Base-by-base conservation (phyloP, 2,113 vertebrate species). In the Aphyosemion australe region DNA sequence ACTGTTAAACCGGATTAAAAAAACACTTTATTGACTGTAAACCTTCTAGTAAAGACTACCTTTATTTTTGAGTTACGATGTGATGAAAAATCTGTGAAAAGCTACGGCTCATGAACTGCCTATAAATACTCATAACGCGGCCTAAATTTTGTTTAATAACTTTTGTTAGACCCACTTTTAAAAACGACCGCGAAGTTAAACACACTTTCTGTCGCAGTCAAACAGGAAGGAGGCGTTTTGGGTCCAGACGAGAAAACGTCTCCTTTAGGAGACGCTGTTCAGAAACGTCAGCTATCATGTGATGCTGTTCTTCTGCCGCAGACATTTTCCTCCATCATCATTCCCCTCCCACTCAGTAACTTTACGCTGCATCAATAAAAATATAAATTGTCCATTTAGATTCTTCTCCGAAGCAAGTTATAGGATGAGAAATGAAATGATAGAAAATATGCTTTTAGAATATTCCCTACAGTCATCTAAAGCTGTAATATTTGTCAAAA, bases 51-150 rank as follows among this genome's bases (percentile, higher is more conserved):
- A 87, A 90, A 87, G 83, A 79, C 78, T 68, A 83, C 54, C 69
- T 84, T 88, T 85, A 85, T 82, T 83, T 88, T 82, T 82, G 83
- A 88, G 79, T 85, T 89, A 86, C 50, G 69, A 87, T 77, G 70
- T 83, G 80, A 85, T 78, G 78, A 90, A 84, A 83, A 87, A 87
- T 78, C 72, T 65, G 76, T 89, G 78, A 82, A 86, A 87, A 53
- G 50, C 63, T 74, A 69, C 61, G 61, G 61, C 72, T 85, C 72
- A 78, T 83, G 76, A 84, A 88, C 64, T 83, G 78, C 67, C 78
- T 79, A 81, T 87, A 84, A 84, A 89, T 84, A 79, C 68, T 73
- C 39, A 68, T 61, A 78, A 77, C 73, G 37, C 68, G 55, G 76
- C 68, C 53, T 61, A 59, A 54, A 56, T 55, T 72, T 62, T 73